phyloP scores from a whole-genome alignment of 2,888 invertebrate genomes.

The Ichneumoninae sp. region DNA sequence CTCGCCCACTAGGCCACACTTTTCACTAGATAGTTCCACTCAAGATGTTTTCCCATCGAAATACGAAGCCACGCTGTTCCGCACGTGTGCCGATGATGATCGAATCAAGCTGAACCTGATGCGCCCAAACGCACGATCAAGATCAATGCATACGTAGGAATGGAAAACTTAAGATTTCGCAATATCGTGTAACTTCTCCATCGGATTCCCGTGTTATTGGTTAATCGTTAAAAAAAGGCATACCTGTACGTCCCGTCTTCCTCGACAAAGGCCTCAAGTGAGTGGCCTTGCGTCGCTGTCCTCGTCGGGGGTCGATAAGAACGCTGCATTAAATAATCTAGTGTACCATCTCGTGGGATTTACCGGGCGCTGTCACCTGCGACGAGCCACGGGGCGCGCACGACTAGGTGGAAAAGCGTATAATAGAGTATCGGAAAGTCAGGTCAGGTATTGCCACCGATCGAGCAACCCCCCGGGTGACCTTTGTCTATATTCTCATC shows the following conservation, averaged over 20 bases:
- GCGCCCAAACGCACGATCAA: not conserved
- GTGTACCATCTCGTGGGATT: conserved; percentile 75
- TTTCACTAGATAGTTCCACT: not conserved
- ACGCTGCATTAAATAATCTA: conserved; percentile 75
- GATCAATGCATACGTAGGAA: not conserved
- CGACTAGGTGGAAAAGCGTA: conserved; percentile 17
- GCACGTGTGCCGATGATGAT: not conserved
- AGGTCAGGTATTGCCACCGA: conserved; percentile 17
- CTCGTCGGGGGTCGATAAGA: conserved; percentile 73
- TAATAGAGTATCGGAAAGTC: conserved; percentile 13
- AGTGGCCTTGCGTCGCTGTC: conserved; percentile 71
- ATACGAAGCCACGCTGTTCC: not conserved
- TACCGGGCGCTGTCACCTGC: conserved; percentile 70
- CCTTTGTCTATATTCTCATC: conserved; percentile 64
- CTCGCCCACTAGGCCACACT: too few species aligned
- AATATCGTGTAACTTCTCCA: conserved; percentile 51
- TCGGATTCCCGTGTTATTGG: not conserved
- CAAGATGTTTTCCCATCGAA: not conserved
- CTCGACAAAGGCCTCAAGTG: conserved; percentile 22
- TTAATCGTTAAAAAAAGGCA: not conserved
- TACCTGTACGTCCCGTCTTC: conserved; percentile 30
- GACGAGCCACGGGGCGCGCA: not conserved
- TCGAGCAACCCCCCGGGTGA: conserved; percentile 49
- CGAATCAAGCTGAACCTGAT: too few species aligned
- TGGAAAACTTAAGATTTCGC: conserved; percentile 47